Base-by-base conservation (phyloP, 2,797 vertebrate genomes). In the Eremophila alpestris region DNA sequence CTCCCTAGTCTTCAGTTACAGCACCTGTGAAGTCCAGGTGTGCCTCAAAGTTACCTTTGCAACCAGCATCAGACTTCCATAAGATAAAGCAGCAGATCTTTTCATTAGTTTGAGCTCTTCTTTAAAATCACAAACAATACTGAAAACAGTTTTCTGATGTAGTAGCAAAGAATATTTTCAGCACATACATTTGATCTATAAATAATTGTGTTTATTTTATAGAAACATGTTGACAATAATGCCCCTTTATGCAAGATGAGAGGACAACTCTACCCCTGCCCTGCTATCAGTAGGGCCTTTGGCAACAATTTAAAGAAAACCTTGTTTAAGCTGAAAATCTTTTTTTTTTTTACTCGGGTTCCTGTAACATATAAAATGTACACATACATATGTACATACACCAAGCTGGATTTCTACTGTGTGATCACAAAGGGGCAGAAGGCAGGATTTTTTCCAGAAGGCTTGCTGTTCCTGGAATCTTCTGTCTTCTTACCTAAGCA, bases 341-440 rank as follows among this genome's bases (percentile, higher is more conserved):
- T 11, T 13, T 36, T 36, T 36, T 26, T 75, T 91, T 73, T 83
- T 5, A 48, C 29, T 63, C 12, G 4, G 40, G 26, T 45, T 90
- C 19, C 38, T 60, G 13, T 46, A 84, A 65, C 41, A 46, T 13
- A 32, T 9, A 11, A 56, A 30, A 18, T 18, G 29, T 11, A 55
- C 24, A 27, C 15, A 13, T 7, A 36, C 0, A 2, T 9, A 63
- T 5, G 6, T 11, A 48, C 16, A 19, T 6, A 21, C 17, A 46
- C 40, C 62, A 24, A 59, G 34, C 2, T 55, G 54, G 36, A 58
- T 67, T 79, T 90, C 85, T 82, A 17, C 9, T 55, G 17, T 51
- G n/a, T 16, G 40, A 83, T 70, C 36, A 60, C 41, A 70, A 71
- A 85, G 11, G 16, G 49, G 48, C 12, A 58, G 69, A 82, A 88